A percentile compares a stretch with the other conserved stretches of the same genome.
Conservation (phyloP, 2,797 vertebrate species). For the Sciurus carolinensis region DNA sequence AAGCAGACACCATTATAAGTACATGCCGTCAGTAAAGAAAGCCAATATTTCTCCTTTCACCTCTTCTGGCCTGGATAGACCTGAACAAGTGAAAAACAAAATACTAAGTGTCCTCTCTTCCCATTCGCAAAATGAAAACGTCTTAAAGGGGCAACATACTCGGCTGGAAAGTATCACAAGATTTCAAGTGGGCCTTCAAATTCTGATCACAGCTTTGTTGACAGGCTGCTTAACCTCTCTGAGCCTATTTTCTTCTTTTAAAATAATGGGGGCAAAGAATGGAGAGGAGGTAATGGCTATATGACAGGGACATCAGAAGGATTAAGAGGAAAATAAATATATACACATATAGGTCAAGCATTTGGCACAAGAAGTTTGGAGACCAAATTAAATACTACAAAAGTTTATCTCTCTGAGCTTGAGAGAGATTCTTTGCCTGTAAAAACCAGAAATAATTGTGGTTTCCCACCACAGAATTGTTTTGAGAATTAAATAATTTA, state of each 20-base stretch:
- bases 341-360: neutral
- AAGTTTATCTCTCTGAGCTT: neutral
- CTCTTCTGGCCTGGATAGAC: conserved; percentile 21
- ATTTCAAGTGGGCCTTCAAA: neutral
- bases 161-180: neutral
- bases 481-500: conserved; percentile 45
- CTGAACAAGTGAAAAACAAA: neutral
- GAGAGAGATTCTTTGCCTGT: neutral
- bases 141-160: neutral
- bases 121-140: neutral
- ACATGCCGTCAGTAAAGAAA: neutral
- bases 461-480: neutral
- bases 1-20: neutral
- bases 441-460: neutral
- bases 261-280: neutral
- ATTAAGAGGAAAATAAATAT: neutral
- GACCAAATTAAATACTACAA: neutral
- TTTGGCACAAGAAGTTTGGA: neutral
- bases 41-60: neutral
- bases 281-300: neutral
- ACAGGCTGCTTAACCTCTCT: neutral
- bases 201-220: neutral
- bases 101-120: neutral
- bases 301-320: neutral
- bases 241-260: conserved; percentile 13